These are phyloP conservation scores for Drosophila meridiana DNA, from an alignment of 2,888 invertebrate genomes.

Conservation along the genomic window DNA sequence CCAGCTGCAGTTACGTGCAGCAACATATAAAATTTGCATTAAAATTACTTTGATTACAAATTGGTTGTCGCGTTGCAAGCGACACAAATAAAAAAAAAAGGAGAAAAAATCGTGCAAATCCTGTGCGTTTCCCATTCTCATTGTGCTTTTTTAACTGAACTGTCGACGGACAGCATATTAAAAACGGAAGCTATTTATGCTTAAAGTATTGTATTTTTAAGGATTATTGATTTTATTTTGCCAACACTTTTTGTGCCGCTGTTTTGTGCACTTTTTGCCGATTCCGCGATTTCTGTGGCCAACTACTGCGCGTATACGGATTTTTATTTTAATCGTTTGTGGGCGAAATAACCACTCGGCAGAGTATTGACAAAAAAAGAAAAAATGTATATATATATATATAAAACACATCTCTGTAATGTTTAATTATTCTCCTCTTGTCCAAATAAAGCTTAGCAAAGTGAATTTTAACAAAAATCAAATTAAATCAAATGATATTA, in stretches of 20 bases:
- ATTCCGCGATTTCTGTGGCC: background rate
- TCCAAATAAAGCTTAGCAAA: conserved; percentile 39
- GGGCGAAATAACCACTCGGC: conserved; percentile 3
- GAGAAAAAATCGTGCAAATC: conserved; percentile 46
- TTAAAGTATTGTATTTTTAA: conserved; percentile 78
- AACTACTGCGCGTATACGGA: conserved; percentile 23
- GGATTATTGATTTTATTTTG: conserved; percentile 76
- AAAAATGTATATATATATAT: background rate
- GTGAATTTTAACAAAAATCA: conserved; percentile 13
- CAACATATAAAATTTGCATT: conserved; percentile 80
- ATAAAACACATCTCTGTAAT: conserved; percentile 9
- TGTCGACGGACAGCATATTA: conserved; percentile 42
- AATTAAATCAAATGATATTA: conserved; percentile 8
- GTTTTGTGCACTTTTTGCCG: conserved; percentile 28
- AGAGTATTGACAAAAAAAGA: conserved; percentile 34
- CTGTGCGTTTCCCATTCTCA: conserved; percentile 25
- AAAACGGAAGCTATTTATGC: conserved; percentile 64
- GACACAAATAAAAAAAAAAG: conserved; percentile 37
- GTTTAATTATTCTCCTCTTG: conserved; percentile 33
- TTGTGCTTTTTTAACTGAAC: conserved; percentile 9
- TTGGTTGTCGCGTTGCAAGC: conserved; percentile 61
- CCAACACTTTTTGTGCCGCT: conserved; percentile 41
- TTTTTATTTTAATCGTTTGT: conserved; percentile 27
- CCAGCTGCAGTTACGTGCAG: conserved; percentile 50
- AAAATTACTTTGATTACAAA: conserved; percentile 82